Conservation (phyloP, 2,113 vertebrate species). For the Sminthopsis crassicaudata region DNA sequence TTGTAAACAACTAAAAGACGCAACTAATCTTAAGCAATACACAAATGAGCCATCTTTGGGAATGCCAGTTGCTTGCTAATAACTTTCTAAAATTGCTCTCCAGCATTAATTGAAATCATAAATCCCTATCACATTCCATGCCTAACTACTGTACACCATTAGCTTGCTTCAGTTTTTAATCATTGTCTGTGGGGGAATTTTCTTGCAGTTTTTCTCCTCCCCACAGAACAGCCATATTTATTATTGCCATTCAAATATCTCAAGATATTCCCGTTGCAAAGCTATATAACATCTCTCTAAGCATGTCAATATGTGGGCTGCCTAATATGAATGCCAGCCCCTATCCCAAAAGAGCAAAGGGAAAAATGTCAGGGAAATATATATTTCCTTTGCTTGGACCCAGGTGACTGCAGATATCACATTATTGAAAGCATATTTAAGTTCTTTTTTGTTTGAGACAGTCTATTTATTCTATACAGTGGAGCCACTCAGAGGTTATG, state of each 20-base stretch:
- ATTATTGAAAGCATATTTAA: constrained; percentile 81
- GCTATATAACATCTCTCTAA: constrained; percentile 73
- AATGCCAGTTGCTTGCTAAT: constrained; percentile 76
- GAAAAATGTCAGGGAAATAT: constrained; percentile 73
- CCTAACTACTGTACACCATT: constrained; percentile 71
- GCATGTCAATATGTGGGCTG: constrained; percentile 70
- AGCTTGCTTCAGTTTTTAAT: constrained; percentile 77
- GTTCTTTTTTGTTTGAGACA: constrained; percentile 81
- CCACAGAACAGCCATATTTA: constrained; percentile 73
- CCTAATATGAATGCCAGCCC: constrained; percentile 67
- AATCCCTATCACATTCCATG: constrained; percentile 82
- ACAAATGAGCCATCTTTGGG: constrained; percentile 69
- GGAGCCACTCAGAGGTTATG: constrained; percentile 82
- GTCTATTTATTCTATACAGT: constrained; percentile 78
- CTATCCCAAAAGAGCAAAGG: constrained; percentile 75
- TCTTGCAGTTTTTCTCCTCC: constrained; percentile 70
- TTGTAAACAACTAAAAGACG: constrained; percentile 74
- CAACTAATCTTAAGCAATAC: constrained; percentile 70
- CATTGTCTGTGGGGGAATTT: constrained; percentile 77
- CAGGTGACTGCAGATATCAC: constrained; percentile 72
- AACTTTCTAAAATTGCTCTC: constrained; percentile 80
- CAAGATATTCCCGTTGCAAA: constrained; percentile 75
- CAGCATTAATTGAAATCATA: constrained; percentile 83
- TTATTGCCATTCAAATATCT: constrained; percentile 78
- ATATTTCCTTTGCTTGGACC: constrained; percentile 71